Evolutionary conservation across 1,140 invertebrate species (phyloP).

Genomic region (Aethina tumida): DNA sequence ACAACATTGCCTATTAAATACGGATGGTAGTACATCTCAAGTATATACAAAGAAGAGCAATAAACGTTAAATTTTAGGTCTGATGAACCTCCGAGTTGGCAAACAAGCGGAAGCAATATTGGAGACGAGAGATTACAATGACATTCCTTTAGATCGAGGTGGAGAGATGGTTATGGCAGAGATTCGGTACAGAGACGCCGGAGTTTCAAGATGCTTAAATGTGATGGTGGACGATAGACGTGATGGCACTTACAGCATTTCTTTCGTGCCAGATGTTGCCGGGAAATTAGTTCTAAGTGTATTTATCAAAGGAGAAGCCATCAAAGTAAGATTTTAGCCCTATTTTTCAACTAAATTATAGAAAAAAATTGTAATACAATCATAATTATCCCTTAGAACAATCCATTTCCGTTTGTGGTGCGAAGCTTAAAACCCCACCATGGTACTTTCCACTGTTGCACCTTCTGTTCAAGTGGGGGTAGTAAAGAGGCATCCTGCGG

Average conservation of each 20-base stretch:
- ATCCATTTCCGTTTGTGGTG: conserved; percentile 47
- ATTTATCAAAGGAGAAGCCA: conserved; percentile 48
- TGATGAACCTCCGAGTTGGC: conserved; percentile 37
- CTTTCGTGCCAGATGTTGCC: conserved; percentile 47
- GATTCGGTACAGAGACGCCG: conserved; percentile 37
- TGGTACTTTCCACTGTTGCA: conserved; percentile 68
- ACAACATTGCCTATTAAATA: conserved; percentile 40
- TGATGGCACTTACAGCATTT: conserved; percentile 50
- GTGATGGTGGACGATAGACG: conserved; percentile 46
- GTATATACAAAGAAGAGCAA: too few species aligned
- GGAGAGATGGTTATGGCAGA: conserved; percentile 40
- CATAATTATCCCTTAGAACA: conserved; percentile 37
- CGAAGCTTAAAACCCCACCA: conserved; percentile 46
- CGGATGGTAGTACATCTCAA: conserved; percentile 37
- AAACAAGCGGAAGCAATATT: conserved; percentile 38
- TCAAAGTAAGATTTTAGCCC: conserved; percentile 49
- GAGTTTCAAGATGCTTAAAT: conserved; percentile 40
- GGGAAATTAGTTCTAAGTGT: conserved; percentile 48
- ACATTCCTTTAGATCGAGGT: conserved; percentile 41
- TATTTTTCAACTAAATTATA: too few species aligned
- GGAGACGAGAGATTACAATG: conserved; percentile 44
- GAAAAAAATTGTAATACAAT: too few species aligned
- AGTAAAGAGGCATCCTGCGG: conserved; percentile 55
- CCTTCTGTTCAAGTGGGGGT: conserved; percentile 71
- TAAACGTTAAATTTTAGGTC: conserved; percentile 21